Evolutionary conservation across 2,113 vertebrate species (phyloP).

Genomic region (Xiphophorus couchianus): DNA sequence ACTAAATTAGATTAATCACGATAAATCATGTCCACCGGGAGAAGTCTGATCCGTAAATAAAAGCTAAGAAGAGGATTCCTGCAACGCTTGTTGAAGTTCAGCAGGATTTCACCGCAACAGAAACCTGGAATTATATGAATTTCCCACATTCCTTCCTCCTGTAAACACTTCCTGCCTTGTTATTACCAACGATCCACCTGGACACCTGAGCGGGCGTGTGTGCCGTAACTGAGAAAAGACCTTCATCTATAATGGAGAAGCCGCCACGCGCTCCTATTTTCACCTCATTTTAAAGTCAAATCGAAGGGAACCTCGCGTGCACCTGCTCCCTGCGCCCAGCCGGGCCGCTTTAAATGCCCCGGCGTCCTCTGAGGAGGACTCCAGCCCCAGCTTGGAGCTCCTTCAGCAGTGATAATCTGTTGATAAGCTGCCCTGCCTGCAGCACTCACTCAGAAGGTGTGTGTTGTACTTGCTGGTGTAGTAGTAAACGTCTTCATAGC

Average conservation of each 20-base stretch:
- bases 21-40: neutral
- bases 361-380: constrained; percentile 3
- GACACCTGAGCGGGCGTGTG: constrained; percentile 51
- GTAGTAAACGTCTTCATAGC: constrained; percentile 98
- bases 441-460: constrained; percentile 85
- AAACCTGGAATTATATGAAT: constrained; percentile 31
- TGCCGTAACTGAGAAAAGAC: constrained; percentile 29
- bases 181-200: constrained; percentile 72
- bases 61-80: neutral
- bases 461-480: constrained; percentile 87
- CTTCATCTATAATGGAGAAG: constrained; percentile 59
- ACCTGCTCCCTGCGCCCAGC: neutral
- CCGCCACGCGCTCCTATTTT: constrained; percentile 17
- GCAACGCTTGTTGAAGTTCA: neutral
- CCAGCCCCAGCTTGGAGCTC: neutral
- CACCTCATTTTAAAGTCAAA: constrained; percentile 5
- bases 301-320: neutral
- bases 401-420: constrained; percentile 40
- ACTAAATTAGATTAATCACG: too few species aligned
- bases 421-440: constrained; percentile 41
- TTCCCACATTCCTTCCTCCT: constrained; percentile 56
- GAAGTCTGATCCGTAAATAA: neutral
- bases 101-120: neutral
- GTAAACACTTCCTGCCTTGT: constrained; percentile 61
- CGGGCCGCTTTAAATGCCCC: neutral